Base-by-base conservation (phyloP, 2,113 vertebrate species). In the Pholis gunnellus region DNA sequence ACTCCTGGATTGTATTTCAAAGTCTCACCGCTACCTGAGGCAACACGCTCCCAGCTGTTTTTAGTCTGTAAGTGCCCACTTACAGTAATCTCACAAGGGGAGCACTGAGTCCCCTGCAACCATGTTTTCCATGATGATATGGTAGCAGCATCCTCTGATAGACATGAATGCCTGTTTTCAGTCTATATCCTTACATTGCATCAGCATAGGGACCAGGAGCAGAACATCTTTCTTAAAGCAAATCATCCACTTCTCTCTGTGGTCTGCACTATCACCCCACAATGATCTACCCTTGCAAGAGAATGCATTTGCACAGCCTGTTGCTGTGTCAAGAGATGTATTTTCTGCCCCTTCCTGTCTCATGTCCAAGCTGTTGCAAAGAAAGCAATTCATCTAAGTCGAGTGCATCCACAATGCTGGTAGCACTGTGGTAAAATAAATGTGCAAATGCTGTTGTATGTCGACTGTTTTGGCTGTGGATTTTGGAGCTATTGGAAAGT, bases 161-260 rank as follows among this genome's bases (percentile, higher is more conserved):
- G 36, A 56, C 56, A 1, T 11, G 1, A 68, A 42, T 40, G n/a
- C 14, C 5, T 4, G 5, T 48, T 36, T 73, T 68, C 6, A 60
- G 5, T 17, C 17, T 13, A 1, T 54, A 61, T 75, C 27, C 20
- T 10, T 42, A 18, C 9, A n/a, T 36, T 31, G 15, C 15, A 52
- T 60, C 25, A 54, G 63, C 61, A 52, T 0, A 67, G 1, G 0
- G 27, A 13, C 36, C 14, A 67, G 61, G n/a, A 67, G 22, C 54
- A 65, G 66, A 72, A 71, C 70, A 44, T 84, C 9, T 54, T 34
- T 69, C 44, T 63, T 15, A 44, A 68, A 69, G 70, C 63, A 61
- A 72, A 77, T 46, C 52, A 61, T 67, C 27, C 36, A 9, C 44
- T 54, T 22, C 17, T 63, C 46, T 81, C 68, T 56, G 9, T 73